phyloP scores from a whole-genome alignment of 1,140 invertebrate species.

The Cataglyphis hispanica region DNA sequence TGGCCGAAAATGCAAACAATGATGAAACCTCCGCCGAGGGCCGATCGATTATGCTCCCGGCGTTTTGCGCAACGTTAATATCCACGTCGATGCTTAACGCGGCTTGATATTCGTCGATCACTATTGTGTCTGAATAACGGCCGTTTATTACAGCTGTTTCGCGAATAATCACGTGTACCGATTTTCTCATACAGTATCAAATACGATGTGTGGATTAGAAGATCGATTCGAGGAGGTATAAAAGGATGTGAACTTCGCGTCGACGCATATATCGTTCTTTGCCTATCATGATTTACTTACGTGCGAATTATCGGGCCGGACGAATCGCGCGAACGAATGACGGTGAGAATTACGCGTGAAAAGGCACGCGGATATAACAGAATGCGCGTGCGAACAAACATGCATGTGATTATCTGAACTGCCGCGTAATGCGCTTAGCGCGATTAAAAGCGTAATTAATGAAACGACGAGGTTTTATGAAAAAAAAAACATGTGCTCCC shows the following conservation, averaged over 20 bases:
- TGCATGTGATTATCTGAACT: background rate
- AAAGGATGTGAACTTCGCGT: background rate
- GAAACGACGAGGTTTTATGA: slow-evolving; percentile 18
- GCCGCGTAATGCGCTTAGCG: slow-evolving; percentile 36
- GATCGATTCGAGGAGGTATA: background rate
- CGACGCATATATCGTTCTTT: background rate
- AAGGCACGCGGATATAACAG: slow-evolving; percentile 9
- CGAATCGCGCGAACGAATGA: background rate
- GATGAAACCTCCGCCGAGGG: slow-evolving; percentile 75
- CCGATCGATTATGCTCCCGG: slow-evolving; percentile 78
- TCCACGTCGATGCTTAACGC: slow-evolving; percentile 65
- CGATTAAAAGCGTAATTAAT: slow-evolving; percentile 52
- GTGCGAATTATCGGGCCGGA: background rate
- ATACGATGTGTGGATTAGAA: background rate
- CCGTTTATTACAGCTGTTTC: slow-evolving; percentile 56
- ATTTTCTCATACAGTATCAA: slow-evolving; percentile 41
- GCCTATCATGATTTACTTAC: slow-evolving; percentile 24
- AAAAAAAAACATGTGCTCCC: background rate
- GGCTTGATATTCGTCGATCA: slow-evolving; percentile 63
- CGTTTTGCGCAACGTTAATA: slow-evolving; percentile 64
- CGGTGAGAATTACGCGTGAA: background rate
- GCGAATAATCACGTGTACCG: slow-evolving; percentile 1
- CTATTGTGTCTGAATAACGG: slow-evolving; percentile 27
- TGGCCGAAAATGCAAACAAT: slow-evolving; percentile 79
- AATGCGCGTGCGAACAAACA: slow-evolving; percentile 4